Percentiles rank a stretch among this genome's conserved stretches.
These are phyloP conservation scores for Axinella damicornis DNA, from an alignment of 37 sponge, comb jelly and placozoan genomes.

Conservation along the genomic window DNA sequence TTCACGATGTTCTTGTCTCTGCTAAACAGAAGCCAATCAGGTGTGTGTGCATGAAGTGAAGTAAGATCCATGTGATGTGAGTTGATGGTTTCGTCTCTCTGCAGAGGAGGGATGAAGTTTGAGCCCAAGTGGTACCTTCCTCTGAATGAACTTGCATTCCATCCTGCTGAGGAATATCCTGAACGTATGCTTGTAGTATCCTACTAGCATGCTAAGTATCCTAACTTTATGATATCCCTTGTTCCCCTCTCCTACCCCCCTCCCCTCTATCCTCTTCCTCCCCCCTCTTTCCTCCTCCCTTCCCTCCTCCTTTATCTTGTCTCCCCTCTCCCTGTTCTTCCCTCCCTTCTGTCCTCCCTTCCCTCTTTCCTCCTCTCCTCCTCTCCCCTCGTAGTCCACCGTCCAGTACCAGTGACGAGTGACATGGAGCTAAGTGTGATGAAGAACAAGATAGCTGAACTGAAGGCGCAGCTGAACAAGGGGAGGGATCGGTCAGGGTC, in stretches of 20 bases:
- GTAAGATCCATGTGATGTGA: not conserved
- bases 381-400: conserved; percentile 28
- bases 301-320: not conserved
- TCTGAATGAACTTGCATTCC: conserved; percentile 69
- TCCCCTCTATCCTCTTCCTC: not conserved
- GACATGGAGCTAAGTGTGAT: conserved; percentile 75
- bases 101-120: conserved; percentile 68
- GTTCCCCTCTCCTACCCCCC: not conserved
- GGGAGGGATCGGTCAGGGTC: conserved; percentile 19
- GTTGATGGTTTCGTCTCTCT: not conserved
- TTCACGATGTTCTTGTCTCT: conserved; percentile 85
- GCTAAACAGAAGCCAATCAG: conserved; percentile 80
- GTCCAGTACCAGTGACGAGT: conserved; percentile 80
- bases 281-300: not conserved
- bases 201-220: too few relatives aligned
- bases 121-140: conserved; percentile 90
- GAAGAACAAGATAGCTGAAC: conserved; percentile 76
- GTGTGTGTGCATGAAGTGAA: conserved; percentile 25
- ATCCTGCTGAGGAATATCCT: conserved; percentile 49
- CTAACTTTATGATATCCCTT: not conserved
- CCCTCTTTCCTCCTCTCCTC: not conserved
- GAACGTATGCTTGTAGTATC: conserved; percentile 16
- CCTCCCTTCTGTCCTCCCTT: not conserved
- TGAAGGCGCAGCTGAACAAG: conserved; percentile 68
- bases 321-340: not conserved